Evolutionary conservation across 2,888 invertebrate species (phyloP).

Genomic region (Drosophila antonietae): DNA sequence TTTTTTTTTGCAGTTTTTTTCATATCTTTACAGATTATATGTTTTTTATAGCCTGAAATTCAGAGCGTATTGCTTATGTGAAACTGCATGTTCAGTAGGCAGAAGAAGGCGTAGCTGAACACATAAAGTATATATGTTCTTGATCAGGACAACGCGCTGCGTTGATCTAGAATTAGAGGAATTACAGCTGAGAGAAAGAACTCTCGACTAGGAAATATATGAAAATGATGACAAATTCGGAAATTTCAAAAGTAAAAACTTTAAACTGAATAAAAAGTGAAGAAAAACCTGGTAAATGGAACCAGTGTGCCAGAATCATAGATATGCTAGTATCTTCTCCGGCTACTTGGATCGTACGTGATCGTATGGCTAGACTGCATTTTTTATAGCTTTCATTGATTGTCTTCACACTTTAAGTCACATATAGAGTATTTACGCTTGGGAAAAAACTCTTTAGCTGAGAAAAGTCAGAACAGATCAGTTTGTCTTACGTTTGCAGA

Average conservation of each 20-base stretch:
- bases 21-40: too few species aligned
- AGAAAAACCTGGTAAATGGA: not conserved
- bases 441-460: not conserved
- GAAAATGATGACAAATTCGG: not conserved
- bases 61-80: too few species aligned
- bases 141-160: too few species aligned
- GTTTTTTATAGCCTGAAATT: too few species aligned
- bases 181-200: too few species aligned
- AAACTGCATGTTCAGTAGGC: too few species aligned
- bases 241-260: not conserved
- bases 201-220: too few species aligned
- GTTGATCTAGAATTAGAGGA: too few species aligned
- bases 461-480: not conserved
- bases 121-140: too few species aligned
- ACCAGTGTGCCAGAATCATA: not conserved
- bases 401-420: slow-evolving; percentile 2
- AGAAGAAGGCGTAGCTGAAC: too few species aligned
- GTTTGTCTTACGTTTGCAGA: not conserved
- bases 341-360: not conserved
- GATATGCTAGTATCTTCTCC: not conserved
- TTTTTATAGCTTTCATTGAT: slow-evolving; percentile 4
- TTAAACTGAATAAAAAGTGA: not conserved
- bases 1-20: too few species aligned
- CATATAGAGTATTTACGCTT: slow-evolving; percentile 1
- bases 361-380: not conserved